Base-by-base conservation (phyloP, 2,797 vertebrate genomes). In the Rhynchotus rufescens region DNA sequence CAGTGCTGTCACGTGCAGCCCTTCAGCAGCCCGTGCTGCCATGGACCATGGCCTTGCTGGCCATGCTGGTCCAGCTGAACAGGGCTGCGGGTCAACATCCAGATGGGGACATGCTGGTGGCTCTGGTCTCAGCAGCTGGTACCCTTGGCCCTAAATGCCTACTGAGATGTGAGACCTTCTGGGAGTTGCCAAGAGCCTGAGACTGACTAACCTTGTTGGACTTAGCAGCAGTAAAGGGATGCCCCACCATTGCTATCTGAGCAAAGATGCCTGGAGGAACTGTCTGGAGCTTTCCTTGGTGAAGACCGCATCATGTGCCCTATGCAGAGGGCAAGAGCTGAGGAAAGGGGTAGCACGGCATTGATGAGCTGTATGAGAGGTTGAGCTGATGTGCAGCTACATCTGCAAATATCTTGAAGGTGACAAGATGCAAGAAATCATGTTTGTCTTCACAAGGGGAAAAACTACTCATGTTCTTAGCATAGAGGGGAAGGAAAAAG, bases 31-130 rank as follows among this genome's bases (percentile, higher is more conserved):
- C 12, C 30, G 49, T 60, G 1, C 62, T 59, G 61, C 59, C 14
- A 1, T 20, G 76, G 52, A 52, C 2, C 23, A 1, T 0, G 2
- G 12, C 16, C 84, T 71, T 0, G 0, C 36, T 45, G 64, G 11
- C n/a, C 36, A 36, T 10, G 36, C 36, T 45, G 64, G 15, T 34
- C 36, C 30, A 57, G 20, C 68, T 38, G 20, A 25, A 60, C 72
- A 57, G 14, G 54, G 9, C 32, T 36, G 30, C 65, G 21, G 52
- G 42, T 42, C 45, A 32, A 13, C 17, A 0, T 13, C 20, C 34
- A 51, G 10, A 10, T 25, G 56, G 51, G 71, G 65, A 25, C 2
- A 2, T 49, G 22, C 71, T 38, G n/a, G 42, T 86, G 65, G 44
- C 86, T 73, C 44, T 69, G 64, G 56, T 32, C 77, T 87, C 25